Conservation (phyloP, 1,140 invertebrate genomes). For the Aleiodes sp. region DNA sequence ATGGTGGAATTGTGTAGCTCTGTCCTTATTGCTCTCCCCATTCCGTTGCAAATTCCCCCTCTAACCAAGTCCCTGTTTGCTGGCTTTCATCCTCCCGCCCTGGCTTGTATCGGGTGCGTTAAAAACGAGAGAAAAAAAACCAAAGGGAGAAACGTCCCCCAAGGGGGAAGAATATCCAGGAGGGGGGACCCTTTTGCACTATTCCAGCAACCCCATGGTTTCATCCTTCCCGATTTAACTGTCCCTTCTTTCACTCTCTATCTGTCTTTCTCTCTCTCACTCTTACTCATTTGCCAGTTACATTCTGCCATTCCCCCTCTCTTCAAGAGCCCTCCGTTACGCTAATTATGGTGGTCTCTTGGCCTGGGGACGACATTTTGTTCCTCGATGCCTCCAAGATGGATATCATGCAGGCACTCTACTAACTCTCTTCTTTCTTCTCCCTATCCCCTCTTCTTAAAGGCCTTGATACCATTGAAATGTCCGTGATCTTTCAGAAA, state of each 20-base stretch:
- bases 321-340: constrained; percentile 25
- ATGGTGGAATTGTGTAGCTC: not conserved
- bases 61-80: not conserved
- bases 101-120: not conserved
- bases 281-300: not conserved
- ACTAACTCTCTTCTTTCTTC: no score
- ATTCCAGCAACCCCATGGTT: not conserved
- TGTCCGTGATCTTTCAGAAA: no score
- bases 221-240: not conserved
- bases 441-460: no score
- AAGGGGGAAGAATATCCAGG: not conserved
- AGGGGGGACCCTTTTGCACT: not conserved
- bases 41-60: constrained; percentile 10
- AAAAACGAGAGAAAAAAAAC: not conserved
- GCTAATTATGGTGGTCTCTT: constrained; percentile 64
- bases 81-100: constrained; percentile 14
- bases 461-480: no score
- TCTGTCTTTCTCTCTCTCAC: constrained; percentile 45
- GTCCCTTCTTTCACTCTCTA: constrained; percentile 20
- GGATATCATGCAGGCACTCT: constrained; percentile 48
- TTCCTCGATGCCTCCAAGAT: constrained; percentile 53
- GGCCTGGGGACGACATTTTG: constrained; percentile 61
- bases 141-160: not conserved
- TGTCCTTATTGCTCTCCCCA: not conserved
- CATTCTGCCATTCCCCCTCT: constrained; percentile 26